Conservation (phyloP, 2,113 vertebrate species). For the Pardalotus punctatus region DNA sequence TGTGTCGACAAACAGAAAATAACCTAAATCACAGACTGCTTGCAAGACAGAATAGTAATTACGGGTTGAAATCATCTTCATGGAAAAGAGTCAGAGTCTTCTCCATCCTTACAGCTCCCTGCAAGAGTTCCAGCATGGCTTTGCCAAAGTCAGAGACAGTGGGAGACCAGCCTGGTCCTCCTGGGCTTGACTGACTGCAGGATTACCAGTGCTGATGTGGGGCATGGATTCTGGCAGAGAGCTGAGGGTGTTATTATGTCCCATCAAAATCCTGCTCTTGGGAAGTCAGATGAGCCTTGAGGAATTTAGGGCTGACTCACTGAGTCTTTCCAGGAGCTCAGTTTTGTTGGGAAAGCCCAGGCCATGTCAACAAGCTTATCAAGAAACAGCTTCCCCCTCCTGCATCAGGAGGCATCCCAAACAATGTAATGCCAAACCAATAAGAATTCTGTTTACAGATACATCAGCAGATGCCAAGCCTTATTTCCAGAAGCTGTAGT, state of each 20-base stretch:
- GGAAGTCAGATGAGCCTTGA: neutral
- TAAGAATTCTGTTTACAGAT: neutral
- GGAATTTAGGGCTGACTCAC: neutral
- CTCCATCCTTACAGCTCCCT: neutral
- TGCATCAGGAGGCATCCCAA: neutral
- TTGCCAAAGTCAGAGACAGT: neutral
- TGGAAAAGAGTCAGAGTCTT: neutral
- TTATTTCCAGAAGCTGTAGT: neutral
- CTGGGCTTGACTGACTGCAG: neutral
- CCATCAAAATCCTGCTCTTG: neutral
- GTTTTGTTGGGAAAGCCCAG: neutral
- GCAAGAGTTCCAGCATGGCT: neutral
- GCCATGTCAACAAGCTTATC: neutral
- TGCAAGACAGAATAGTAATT: neutral
- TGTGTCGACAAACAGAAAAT: neutral
- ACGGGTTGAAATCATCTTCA: neutral
- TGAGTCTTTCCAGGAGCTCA: neutral
- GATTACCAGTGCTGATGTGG: neutral
- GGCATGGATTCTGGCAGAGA: neutral
- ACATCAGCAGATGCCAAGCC: neutral
- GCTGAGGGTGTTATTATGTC: neutral
- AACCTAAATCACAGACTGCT: neutral
- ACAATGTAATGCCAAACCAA: neutral
- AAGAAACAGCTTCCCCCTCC: neutral
- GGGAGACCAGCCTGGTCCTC: neutral